phyloP scores from a whole-genome alignment of 2,888 invertebrate genomes.

The Philaethria dido region DNA sequence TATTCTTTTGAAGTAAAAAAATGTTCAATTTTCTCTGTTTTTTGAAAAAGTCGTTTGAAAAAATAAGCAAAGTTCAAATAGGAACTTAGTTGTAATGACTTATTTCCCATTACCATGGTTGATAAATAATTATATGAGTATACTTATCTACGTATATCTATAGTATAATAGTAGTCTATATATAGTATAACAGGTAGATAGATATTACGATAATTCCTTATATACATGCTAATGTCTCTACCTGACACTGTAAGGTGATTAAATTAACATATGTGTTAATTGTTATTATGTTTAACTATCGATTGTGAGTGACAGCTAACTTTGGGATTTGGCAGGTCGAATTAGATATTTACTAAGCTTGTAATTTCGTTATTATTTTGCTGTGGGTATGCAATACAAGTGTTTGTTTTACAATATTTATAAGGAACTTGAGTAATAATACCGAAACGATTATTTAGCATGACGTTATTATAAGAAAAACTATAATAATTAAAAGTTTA shows the following conservation, averaged over 20 bases:
- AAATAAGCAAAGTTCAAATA: not conserved
- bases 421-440: not conserved
- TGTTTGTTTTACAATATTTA: not conserved
- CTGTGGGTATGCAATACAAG: not conserved
- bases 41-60: no score
- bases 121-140: not conserved
- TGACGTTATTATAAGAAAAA: not conserved
- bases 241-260: not conserved
- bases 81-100: not conserved
- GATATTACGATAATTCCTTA: not conserved
- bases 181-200: slow-evolving; percentile 9
- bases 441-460: not conserved
- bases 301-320: not conserved
- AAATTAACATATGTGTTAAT: slow-evolving; percentile 3
- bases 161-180: slow-evolving; percentile 1
- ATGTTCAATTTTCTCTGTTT: no score
- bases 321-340: no score
- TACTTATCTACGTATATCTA: no score
- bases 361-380: not conserved
- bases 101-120: slow-evolving; percentile 2
- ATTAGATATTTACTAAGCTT: no score
- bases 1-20: no score
- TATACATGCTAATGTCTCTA: slow-evolving; percentile 1
- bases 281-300: not conserved
- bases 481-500: no score